Conservation (phyloP, 2,113 vertebrate species). For the Calyptommatus sinebrachiatus region DNA sequence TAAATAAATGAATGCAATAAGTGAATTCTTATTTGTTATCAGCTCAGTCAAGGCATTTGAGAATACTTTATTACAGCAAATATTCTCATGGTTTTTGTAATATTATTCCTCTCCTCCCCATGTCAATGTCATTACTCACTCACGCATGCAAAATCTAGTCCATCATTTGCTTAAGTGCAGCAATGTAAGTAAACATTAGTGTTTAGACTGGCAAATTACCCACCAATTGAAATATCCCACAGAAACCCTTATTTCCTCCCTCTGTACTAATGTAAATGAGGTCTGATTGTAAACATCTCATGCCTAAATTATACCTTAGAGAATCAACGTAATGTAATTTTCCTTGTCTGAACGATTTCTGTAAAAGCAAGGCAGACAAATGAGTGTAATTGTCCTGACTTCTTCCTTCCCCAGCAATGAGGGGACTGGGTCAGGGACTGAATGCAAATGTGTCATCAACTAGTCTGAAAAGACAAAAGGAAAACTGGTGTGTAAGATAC, state of each 20-base stretch:
- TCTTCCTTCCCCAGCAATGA: constrained; percentile 10
- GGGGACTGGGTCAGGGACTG: neutral
- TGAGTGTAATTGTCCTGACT: constrained; percentile 38
- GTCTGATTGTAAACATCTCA: constrained; percentile 59
- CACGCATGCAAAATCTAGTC: constrained; percentile 13
- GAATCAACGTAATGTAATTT: constrained; percentile 55
- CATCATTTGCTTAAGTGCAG: constrained; percentile 16
- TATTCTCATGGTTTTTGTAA: neutral
- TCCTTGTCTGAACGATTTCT: constrained; percentile 54
- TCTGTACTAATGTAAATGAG: constrained; percentile 50
- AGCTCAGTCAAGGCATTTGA: neutral
- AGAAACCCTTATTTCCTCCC: constrained; percentile 42
- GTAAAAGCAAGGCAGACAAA: constrained; percentile 49
- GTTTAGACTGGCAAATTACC: constrained; percentile 49
- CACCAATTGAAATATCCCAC: constrained; percentile 44
- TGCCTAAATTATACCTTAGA: constrained; percentile 64
- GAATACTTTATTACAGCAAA: neutral
- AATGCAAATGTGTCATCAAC: constrained; percentile 27
- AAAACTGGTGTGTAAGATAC: neutral
- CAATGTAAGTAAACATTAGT: constrained; percentile 43
- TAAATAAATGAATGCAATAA: too few species aligned
- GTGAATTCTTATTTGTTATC: neutral
- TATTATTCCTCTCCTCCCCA: neutral
- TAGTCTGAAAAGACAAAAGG: constrained; percentile 12
- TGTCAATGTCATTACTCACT: neutral